Evolutionary conservation across 1,140 invertebrate species (phyloP).

Genomic region (Orius insidiosus): DNA sequence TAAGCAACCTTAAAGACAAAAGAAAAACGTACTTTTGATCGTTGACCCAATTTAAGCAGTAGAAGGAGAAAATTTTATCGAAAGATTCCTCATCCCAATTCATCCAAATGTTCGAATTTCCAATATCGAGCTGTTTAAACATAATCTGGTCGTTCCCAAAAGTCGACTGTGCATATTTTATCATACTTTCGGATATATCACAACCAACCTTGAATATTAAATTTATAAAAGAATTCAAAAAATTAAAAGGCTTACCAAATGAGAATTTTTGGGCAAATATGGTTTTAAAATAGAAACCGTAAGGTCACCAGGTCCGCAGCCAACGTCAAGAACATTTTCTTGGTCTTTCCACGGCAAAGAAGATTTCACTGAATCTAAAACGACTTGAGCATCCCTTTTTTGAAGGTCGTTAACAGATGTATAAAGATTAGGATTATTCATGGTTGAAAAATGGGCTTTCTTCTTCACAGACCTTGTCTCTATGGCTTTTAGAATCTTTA

Average conservation of each 20-base stretch:
- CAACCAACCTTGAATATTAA: slow-evolving; percentile 20
- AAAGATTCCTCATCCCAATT: slow-evolving; percentile 33
- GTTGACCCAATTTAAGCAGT: slow-evolving; percentile 66
- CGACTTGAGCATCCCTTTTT: slow-evolving; percentile 13
- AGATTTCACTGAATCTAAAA: slow-evolving; percentile 10
- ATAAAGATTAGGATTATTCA: slow-evolving; percentile 18
- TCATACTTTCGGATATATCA: slow-evolving; percentile 25
- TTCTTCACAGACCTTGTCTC: too few species aligned
- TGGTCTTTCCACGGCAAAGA: slow-evolving; percentile 11
- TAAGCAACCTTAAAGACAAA: too few species aligned
- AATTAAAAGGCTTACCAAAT: slow-evolving; percentile 17
- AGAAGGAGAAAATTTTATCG: slow-evolving; percentile 59
- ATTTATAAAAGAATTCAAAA: slow-evolving; percentile 3
- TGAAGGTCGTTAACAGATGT: slow-evolving; percentile 14
- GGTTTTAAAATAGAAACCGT: slow-evolving; percentile 47
- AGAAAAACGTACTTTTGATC: slow-evolving; percentile 41
- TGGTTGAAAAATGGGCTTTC: slow-evolving; percentile 1
- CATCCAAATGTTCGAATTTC: slow-evolving; percentile 29
- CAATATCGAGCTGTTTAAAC: slow-evolving; percentile 50
- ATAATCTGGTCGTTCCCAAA: slow-evolving; percentile 26
- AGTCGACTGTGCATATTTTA: slow-evolving; percentile 23
- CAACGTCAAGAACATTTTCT: slow-evolving; percentile 44
- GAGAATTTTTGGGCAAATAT: slow-evolving; percentile 30
- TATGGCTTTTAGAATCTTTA: too few species aligned
- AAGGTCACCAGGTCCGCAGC: slow-evolving; percentile 59